These are phyloP conservation scores for Harpegnathos saltator DNA, from an alignment of 1,140 invertebrate genomes.

Conservation along the genomic window DNA sequence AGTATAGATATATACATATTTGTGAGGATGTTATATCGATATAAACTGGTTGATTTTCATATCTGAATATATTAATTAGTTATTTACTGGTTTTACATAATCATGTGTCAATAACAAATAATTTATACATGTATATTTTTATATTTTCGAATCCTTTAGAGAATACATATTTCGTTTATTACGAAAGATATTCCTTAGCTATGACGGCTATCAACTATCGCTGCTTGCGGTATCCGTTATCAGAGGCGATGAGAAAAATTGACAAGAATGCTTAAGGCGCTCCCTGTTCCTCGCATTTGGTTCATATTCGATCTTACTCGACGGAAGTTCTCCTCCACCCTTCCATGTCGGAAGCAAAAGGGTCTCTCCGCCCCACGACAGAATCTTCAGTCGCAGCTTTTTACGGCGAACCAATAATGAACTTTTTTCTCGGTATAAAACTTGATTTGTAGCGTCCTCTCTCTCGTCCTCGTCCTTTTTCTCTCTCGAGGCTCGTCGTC, in stretches of 20 bases:
- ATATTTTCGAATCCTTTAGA: not conserved
- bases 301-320: conserved; percentile 66
- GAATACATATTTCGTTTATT: not conserved
- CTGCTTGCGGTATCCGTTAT: conserved; percentile 66
- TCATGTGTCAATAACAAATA: too few relatives aligned
- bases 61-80: not conserved
- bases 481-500: conserved; percentile 28
- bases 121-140: not conserved
- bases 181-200: not conserved
- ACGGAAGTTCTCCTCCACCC: conserved; percentile 57
- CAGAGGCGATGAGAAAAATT: conserved; percentile 73
- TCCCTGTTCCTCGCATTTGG: conserved; percentile 35
- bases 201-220: conserved; percentile 22
- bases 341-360: conserved; percentile 22
- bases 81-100: too few relatives aligned
- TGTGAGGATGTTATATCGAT: not conserved
- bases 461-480: conserved; percentile 36
- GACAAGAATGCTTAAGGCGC: conserved; percentile 67
- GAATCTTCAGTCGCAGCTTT: conserved; percentile 76
- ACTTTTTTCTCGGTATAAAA: conserved; percentile 84
- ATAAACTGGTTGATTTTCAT: not conserved
- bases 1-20: not conserved
- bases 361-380: conserved; percentile 59
- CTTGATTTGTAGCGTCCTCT: conserved; percentile 83
- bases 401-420: conserved; percentile 86